A percentile compares a stretch with the other conserved stretches of the same genome.
These are phyloP conservation scores for Hipposideros armiger DNA, from an alignment of 2,113 vertebrate species.

Conservation along the genomic window DNA sequence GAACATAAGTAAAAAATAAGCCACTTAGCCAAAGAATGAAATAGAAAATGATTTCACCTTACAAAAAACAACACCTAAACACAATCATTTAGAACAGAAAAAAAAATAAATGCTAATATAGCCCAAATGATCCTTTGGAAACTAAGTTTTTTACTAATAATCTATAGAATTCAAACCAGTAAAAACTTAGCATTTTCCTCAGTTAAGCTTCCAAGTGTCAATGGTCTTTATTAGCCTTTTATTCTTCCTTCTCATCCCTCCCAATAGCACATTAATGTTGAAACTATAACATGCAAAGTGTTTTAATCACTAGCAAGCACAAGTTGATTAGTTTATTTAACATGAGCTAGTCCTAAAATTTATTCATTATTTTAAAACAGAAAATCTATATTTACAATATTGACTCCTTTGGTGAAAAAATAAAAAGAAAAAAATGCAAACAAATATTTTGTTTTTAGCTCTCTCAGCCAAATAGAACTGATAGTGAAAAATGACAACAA, in stretches of 20 bases:
- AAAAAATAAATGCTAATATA: background rate
- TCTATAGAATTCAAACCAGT: slow-evolving; percentile 83
- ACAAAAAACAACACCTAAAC: background rate
- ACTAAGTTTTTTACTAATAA: background rate
- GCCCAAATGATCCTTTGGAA: background rate
- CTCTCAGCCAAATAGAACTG: background rate
- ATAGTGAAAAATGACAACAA: background rate
- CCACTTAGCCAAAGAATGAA: background rate
- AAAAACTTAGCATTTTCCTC: slow-evolving; percentile 84
- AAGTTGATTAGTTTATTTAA: slow-evolving; percentile 72
- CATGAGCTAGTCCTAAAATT: slow-evolving; percentile 58
- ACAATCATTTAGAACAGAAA: background rate
- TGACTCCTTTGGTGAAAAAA: background rate
- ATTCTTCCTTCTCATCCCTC: slow-evolving; percentile 56
- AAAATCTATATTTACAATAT: background rate
- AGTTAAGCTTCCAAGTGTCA: slow-evolving; percentile 84
- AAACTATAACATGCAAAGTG: slow-evolving; percentile 72
- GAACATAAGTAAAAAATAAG: background rate
- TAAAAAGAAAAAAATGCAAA: background rate
- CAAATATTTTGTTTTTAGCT: background rate
- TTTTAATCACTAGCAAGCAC: slow-evolving; percentile 77
- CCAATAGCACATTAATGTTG: slow-evolving; percentile 76
- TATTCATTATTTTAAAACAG: slow-evolving; percentile 79
- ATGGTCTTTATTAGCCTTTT: slow-evolving; percentile 78
- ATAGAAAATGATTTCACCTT: background rate